Evolutionary conservation across 2,113 vertebrate species (phyloP).

Genomic region (Phyllopteryx taeniolatus): DNA sequence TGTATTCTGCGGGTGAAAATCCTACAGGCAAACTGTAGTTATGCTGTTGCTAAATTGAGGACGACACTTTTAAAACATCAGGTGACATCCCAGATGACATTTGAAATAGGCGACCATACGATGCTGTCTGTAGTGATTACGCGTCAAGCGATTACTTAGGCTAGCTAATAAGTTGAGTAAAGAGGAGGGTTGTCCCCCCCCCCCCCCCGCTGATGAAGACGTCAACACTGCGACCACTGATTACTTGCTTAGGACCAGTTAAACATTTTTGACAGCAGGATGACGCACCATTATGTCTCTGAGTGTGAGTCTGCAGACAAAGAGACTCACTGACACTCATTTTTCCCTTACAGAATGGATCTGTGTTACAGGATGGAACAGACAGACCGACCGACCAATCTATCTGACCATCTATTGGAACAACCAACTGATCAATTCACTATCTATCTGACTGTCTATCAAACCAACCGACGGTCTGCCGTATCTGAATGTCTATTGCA

Average conservation of each 20-base stretch:
- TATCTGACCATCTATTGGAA: too few relatives aligned
- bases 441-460: too few relatives aligned
- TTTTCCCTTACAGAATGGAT: too few relatives aligned
- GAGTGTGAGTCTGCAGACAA: neutral
- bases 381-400: too few relatives aligned
- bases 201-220: slow-evolving; percentile 25
- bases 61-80: slow-evolving; percentile 32
- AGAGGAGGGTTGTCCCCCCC: slow-evolving; percentile 29
- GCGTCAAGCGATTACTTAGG: slow-evolving; percentile 39
- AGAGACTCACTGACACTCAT: neutral
- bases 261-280: slow-evolving; percentile 8
- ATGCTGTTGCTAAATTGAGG: slow-evolving; percentile 5
- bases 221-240: slow-evolving; percentile 34
- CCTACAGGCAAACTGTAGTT: slow-evolving; percentile 18
- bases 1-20: slow-evolving; percentile 8
- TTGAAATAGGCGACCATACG: slow-evolving; percentile 47
- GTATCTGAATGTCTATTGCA: too few relatives aligned
- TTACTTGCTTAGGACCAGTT: slow-evolving; percentile 46
- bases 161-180: slow-evolving; percentile 56
- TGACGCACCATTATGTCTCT: neutral
- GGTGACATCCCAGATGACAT: slow-evolving; percentile 41
- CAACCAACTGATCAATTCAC: too few relatives aligned
- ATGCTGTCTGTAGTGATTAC: slow-evolving; percentile 59
- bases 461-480: too few relatives aligned
- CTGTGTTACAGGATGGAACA: too few relatives aligned